Conservation (phyloP, 30 jellyfish, hydroid and myxozoan genomes). For the Aurelia coerulea region DNA sequence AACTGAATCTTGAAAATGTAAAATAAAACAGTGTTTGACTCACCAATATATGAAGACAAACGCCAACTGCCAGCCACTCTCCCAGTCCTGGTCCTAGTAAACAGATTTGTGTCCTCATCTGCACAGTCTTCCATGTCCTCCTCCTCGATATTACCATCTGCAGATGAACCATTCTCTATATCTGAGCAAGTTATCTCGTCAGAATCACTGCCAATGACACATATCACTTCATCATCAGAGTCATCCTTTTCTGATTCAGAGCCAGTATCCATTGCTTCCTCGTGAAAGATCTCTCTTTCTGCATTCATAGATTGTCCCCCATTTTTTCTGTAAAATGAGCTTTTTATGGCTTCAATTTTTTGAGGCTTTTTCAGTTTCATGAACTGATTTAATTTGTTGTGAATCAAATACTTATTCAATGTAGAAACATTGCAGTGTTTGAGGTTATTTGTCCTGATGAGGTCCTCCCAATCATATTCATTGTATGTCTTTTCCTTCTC, state of each 20-base stretch:
- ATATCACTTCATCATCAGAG: slow-evolving; percentile 13
- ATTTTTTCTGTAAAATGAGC: no score
- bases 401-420: slow-evolving; percentile 5
- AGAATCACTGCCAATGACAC: neutral
- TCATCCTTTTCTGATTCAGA: neutral
- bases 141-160: neutral
- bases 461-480: slow-evolving; percentile 31
- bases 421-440: neutral
- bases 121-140: neutral
- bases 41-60: neutral
- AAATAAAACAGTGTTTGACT: no score
- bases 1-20: no score
- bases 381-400: neutral
- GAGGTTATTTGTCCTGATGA: neutral
- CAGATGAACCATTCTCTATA: slow-evolving; percentile 1
- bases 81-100: neutral
- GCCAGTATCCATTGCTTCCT: neutral
- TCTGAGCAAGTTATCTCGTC: neutral
- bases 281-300: neutral
- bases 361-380: slow-evolving; percentile 13
- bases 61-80: slow-evolving; percentile 21
- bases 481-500: slow-evolving; percentile 4
- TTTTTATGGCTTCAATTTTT: slow-evolving; percentile 5
- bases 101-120: neutral
- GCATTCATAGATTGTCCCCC: neutral